Percentiles rank a stretch among this genome's conserved stretches.
phyloP scores from a whole-genome alignment of 2,888 invertebrate species.

The Hydrotaea cyrtoneurina region DNA sequence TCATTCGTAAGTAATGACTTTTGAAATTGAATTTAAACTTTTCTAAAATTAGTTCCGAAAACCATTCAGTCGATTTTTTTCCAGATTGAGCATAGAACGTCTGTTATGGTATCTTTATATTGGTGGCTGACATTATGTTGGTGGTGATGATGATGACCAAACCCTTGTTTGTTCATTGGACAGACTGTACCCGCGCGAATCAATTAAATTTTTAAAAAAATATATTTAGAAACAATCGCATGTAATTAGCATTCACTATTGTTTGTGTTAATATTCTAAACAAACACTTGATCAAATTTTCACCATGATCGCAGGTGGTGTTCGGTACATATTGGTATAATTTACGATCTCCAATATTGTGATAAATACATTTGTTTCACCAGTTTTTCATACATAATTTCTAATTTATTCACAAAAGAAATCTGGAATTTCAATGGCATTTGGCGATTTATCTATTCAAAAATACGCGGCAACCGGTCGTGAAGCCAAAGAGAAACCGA shows the following conservation, averaged over 20 bases:
- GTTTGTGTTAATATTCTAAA: neutral
- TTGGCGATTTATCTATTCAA: slow-evolving; percentile 49
- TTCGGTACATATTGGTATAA: too few relatives aligned
- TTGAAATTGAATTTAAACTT: too few relatives aligned
- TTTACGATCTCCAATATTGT: neutral
- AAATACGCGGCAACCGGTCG: slow-evolving; percentile 48
- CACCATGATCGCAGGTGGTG: too few relatives aligned
- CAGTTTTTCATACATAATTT: neutral
- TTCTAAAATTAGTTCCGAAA: too few relatives aligned
- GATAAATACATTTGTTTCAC: neutral
- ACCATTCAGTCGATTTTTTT: too few relatives aligned
- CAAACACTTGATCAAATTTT: neutral
- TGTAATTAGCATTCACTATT: neutral
- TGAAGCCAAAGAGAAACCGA: neutral
- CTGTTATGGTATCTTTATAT: neutral
- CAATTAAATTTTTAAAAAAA: neutral
- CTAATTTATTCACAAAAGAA: neutral
- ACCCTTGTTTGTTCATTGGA: too few relatives aligned
- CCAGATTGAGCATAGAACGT: too few relatives aligned
- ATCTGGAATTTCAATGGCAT: neutral
- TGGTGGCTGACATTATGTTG: neutral
- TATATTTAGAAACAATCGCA: neutral
- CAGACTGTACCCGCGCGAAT: neutral
- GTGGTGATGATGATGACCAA: neutral
- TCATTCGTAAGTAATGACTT: too few relatives aligned